Conservation (phyloP, 2,888 invertebrate genomes). For the Megamerina dolium region DNA sequence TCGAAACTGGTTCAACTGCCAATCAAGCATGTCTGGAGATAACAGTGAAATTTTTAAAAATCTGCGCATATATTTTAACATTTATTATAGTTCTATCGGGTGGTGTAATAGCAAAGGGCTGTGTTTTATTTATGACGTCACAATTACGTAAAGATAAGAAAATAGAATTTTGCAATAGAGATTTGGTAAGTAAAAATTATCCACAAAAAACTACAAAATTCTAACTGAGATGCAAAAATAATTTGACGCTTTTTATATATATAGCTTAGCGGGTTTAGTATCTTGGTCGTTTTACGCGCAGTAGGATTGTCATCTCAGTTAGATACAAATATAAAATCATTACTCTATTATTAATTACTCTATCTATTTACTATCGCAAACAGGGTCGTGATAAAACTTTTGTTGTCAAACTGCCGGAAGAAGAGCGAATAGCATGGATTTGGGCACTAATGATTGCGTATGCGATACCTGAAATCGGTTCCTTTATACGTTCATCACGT, state of each 20-base stretch:
- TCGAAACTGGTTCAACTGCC: slow-evolving; percentile 83
- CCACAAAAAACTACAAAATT: neutral
- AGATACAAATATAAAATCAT: neutral
- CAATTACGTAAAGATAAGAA: slow-evolving; percentile 73
- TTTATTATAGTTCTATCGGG: slow-evolving; percentile 78
- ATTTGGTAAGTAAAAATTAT: slow-evolving; percentile 66
- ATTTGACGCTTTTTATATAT: too few species aligned
- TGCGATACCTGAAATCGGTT: slow-evolving; percentile 81
- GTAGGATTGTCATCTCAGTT: neutral
- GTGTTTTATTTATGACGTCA: slow-evolving; percentile 86
- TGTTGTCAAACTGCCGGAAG: slow-evolving; percentile 71
- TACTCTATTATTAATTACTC: neutral
- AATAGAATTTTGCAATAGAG: slow-evolving; percentile 76
- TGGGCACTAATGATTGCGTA: slow-evolving; percentile 87
- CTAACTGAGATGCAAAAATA: too few species aligned
- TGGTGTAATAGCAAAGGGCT: slow-evolving; percentile 83
- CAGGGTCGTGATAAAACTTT: slow-evolving; percentile 82
- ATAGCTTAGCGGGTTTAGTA: too few species aligned
- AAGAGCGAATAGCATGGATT: slow-evolving; percentile 86
- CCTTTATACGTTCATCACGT: slow-evolving; percentile 74
- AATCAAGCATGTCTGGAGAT: slow-evolving; percentile 80
- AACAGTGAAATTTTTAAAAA: slow-evolving; percentile 77
- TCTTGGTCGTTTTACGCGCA: too few species aligned
- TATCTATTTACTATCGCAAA: neutral
- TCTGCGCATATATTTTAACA: slow-evolving; percentile 77